Evolutionary conservation across 2,888 invertebrate genomes (phyloP).

Genomic region (Pristionchus maxplancki): DNA sequence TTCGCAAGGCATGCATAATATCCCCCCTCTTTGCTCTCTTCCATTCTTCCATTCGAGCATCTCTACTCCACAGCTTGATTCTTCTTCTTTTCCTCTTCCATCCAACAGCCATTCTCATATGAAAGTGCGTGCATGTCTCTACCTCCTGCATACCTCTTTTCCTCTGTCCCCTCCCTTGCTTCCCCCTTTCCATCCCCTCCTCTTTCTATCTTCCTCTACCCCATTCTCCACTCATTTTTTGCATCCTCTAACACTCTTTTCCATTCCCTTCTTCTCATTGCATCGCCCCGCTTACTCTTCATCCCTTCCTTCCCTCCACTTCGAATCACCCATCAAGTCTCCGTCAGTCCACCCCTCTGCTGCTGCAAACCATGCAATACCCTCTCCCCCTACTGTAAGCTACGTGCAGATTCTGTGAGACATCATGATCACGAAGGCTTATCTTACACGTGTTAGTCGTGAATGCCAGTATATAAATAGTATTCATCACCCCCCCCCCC

Average conservation of each 20-base stretch:
- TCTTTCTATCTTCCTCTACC: conserved; percentile 11
- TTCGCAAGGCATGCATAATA: neutral
- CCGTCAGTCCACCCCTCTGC: neutral
- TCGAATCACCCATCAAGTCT: conserved; percentile 51
- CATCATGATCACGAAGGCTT: too few relatives aligned
- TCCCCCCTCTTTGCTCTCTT: neutral
- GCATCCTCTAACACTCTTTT: conserved; percentile 55
- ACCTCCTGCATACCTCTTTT: neutral
- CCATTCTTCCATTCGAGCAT: neutral
- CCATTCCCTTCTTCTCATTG: conserved; percentile 52
- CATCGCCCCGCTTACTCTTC: conserved; percentile 39
- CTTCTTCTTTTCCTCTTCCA: neutral
- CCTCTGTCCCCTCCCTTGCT: conserved; percentile 15
- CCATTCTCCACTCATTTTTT: conserved; percentile 43
- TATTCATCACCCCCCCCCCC: too few relatives aligned
- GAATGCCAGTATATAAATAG: too few relatives aligned
- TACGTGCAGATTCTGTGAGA: too few relatives aligned
- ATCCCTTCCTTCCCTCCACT: conserved; percentile 47
- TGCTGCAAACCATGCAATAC: neutral
- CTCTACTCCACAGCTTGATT: conserved; percentile 1
- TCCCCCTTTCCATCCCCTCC: conserved; percentile 7
- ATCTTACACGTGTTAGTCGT: too few relatives aligned
- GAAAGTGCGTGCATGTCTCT: conserved; percentile 26
- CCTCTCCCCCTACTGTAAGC: too few relatives aligned
- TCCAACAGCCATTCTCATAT: conserved; percentile 1